A percentile compares a stretch with the other conserved stretches of the same genome.
These are phyloP conservation scores for Eristalis pertinax DNA, from an alignment of 2,888 invertebrate genomes.

Conservation along the genomic window DNA sequence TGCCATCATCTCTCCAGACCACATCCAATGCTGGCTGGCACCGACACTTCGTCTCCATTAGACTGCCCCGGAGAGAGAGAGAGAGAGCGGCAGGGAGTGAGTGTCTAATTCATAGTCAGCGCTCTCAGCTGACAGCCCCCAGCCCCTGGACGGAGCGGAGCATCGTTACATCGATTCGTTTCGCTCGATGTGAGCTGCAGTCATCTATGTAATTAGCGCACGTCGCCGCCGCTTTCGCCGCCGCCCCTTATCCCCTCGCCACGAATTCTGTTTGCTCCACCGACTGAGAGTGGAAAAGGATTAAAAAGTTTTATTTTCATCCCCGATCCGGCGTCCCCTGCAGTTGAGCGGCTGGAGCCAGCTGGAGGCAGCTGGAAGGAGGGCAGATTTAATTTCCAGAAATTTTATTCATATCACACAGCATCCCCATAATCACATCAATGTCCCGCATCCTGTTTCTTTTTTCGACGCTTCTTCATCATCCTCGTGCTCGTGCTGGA, in stretches of 20 bases:
- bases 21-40: not conserved
- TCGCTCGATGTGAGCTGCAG: conserved; percentile 69
- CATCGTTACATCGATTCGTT: conserved; percentile 61
- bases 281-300: conserved; percentile 31
- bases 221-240: conserved; percentile 48
- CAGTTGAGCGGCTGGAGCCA: not conserved
- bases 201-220: conserved; percentile 71
- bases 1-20: conserved; percentile 44
- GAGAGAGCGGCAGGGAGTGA: not conserved
- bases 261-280: not conserved
- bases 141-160: not conserved
- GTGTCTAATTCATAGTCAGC: conserved; percentile 13
- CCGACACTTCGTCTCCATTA: conserved; percentile 19
- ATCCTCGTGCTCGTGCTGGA: not conserved
- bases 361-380: not conserved
- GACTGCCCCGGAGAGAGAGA: not conserved
- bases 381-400: conserved; percentile 54
- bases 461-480: conserved; percentile 22
- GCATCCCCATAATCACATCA: conserved; percentile 60
- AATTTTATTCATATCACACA: conserved; percentile 67
- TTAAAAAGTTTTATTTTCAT: conserved; percentile 50
- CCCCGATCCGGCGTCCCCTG: not conserved
- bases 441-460: conserved; percentile 57
- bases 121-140: conserved; percentile 4
- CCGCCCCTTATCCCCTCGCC: not conserved